A percentile compares a stretch with the other conserved stretches of the same genome.
phyloP scores from a whole-genome alignment of 2,888 invertebrate species.

The Heliconius aoede region DNA sequence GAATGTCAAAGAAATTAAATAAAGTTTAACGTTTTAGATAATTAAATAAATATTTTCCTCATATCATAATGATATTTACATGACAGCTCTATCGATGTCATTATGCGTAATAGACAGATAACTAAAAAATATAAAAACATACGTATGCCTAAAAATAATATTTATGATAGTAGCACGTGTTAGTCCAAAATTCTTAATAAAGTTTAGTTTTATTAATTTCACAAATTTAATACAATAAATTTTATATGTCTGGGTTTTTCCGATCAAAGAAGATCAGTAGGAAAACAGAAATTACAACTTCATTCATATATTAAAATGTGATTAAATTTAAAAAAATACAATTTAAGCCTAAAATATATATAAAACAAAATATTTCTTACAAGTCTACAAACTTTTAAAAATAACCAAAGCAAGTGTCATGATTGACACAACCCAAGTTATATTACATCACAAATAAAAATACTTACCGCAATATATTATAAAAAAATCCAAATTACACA shows the following conservation, averaged over 20 bases:
- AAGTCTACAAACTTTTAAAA: not conserved
- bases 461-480: conserved; percentile 39
- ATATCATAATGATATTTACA: not conserved
- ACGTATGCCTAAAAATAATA: not conserved
- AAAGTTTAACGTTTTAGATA: not conserved
- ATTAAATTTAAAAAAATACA: not conserved
- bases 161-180: not conserved
- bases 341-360: not conserved
- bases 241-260: not conserved
- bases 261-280: not conserved
- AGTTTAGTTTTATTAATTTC: too few relatives aligned
- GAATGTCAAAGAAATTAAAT: not conserved
- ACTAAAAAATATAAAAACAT: not conserved
- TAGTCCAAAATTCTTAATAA: not conserved
- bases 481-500: conserved; percentile 45
- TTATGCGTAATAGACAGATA: conserved; percentile 6
- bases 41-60: conserved; percentile 1
- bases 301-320: not conserved
- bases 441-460: conserved; percentile 42
- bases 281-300: not conserved
- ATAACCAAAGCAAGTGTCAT: conserved; percentile 6
- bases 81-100: conserved; percentile 15
- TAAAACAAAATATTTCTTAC: not conserved
- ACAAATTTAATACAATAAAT: not conserved
- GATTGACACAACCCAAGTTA: conserved; percentile 2